A percentile compares a stretch with the other conserved stretches of the same genome.
Conservation (phyloP, 2,113 vertebrate species). For the Phasianus colchicus region DNA sequence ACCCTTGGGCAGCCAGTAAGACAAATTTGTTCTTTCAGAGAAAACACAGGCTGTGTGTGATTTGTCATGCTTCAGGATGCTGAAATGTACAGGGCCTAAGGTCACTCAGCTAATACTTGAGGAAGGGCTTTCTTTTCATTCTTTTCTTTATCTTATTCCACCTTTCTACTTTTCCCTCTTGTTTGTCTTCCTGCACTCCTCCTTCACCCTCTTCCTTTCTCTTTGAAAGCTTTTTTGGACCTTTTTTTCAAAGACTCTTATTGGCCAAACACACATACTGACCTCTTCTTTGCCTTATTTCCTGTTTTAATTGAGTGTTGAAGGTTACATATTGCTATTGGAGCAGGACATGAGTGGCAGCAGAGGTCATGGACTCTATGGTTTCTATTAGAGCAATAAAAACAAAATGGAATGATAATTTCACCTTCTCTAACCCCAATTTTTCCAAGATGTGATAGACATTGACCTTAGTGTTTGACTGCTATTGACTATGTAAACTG, state of each 20-base stretch:
- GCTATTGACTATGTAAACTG: conserved; percentile 80
- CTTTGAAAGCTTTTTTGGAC: conserved; percentile 46
- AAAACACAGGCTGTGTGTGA: neutral
- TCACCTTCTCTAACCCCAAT: conserved; percentile 83
- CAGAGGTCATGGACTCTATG: conserved; percentile 74
- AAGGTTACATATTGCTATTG: conserved; percentile 77
- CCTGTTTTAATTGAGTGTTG: conserved; percentile 80
- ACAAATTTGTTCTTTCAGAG: neutral
- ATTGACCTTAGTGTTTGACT: conserved; percentile 81
- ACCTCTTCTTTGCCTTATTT: conserved; percentile 78
- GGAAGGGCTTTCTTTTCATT: neutral
- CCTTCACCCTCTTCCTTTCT: neutral
- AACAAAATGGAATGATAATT: conserved; percentile 81
- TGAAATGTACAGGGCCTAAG: neutral
- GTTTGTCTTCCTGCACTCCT: neutral
- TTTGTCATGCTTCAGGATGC: neutral
- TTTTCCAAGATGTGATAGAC: conserved; percentile 76
- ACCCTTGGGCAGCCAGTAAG: neutral
- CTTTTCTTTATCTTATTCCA: neutral
- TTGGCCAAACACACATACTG: conserved; percentile 69
- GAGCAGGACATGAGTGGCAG: conserved; percentile 75
- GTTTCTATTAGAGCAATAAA: conserved; percentile 79
- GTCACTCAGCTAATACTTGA: conserved; percentile 6
- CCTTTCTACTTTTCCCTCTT: neutral
- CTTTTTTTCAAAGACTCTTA: conserved; percentile 58